Evolutionary conservation across 2,113 vertebrate genomes (phyloP).

Genomic region (Chloroceryle aenea): DNA sequence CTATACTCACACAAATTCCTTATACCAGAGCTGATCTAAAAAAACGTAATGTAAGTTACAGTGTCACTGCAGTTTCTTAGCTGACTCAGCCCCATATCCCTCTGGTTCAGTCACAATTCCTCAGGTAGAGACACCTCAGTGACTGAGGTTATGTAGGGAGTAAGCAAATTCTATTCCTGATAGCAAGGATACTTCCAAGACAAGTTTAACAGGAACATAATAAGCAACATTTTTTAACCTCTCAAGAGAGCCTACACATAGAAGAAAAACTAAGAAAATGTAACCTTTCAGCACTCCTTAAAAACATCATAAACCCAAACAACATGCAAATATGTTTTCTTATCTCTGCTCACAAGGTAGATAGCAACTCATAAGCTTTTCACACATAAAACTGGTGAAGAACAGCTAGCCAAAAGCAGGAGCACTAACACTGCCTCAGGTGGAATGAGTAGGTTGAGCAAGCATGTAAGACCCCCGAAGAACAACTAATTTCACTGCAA

Average conservation of each 20-base stretch:
- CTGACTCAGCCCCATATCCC: not conserved
- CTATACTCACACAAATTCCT: not conserved
- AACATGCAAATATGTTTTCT: not conserved
- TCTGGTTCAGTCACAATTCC: not conserved
- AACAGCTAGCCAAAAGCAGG: not conserved
- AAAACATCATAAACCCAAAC: not conserved
- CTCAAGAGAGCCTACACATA: not conserved
- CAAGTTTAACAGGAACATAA: not conserved
- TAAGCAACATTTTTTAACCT: not conserved
- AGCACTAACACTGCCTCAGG: not conserved
- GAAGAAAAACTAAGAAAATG: not conserved
- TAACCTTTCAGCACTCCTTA: not conserved
- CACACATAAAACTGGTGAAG: not conserved
- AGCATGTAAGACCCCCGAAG: not conserved
- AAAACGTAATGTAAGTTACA: not conserved
- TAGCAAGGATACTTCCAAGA: not conserved
- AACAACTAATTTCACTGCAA: not conserved
- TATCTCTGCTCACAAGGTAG: not conserved
- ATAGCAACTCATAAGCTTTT: not conserved
- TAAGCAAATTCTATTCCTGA: not conserved
- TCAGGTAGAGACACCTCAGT: not conserved
- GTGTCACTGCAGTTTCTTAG: not conserved
- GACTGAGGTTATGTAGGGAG: not conserved
- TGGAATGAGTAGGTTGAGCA: not conserved
- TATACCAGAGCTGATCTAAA: not conserved